Percentiles rank a stretch among this genome's conserved stretches.
phyloP scores from a whole-genome alignment of 2,113 vertebrate genomes.

The Lagenorhynchus albirostris region DNA sequence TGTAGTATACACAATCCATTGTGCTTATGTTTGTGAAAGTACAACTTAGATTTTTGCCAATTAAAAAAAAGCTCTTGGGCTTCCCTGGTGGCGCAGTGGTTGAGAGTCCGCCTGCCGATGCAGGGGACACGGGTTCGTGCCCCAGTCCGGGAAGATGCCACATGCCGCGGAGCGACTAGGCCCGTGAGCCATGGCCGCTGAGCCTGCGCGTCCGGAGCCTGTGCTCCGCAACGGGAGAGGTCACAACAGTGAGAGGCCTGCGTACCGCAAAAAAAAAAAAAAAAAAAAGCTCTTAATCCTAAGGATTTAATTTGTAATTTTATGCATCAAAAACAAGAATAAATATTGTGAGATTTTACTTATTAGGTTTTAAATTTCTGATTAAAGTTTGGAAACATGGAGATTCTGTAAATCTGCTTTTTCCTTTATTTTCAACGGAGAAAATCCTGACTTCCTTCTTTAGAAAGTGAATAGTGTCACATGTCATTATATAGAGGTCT shows the following conservation, averaged over 20 bases:
- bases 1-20: not conserved
- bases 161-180: no score
- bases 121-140: no score
- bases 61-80: no score
- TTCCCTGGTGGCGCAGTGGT: no score
- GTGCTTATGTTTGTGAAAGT: slow-evolving; percentile 18
- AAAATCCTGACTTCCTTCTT: slow-evolving; percentile 12
- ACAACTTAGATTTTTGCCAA: not conserved
- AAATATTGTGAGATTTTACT: slow-evolving; percentile 35
- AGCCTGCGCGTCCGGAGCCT: no score
- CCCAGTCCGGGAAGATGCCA: no score
- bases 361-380: slow-evolving; percentile 49
- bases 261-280: no score
- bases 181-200: no score
- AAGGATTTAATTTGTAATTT: slow-evolving; percentile 35
- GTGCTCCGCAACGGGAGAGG: no score
- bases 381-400: slow-evolving; percentile 26
- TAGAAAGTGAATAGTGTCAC: slow-evolving; percentile 14
- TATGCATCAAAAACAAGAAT: slow-evolving; percentile 27
- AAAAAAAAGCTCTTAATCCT: not conserved
- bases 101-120: no score
- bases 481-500: slow-evolving; percentile 20
- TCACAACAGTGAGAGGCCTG: no score
- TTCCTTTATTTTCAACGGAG: not conserved
- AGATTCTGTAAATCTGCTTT: slow-evolving; percentile 28